Evolutionary conservation across 2,113 vertebrate species (phyloP).

Genomic region (Chloroceryle aenea): DNA sequence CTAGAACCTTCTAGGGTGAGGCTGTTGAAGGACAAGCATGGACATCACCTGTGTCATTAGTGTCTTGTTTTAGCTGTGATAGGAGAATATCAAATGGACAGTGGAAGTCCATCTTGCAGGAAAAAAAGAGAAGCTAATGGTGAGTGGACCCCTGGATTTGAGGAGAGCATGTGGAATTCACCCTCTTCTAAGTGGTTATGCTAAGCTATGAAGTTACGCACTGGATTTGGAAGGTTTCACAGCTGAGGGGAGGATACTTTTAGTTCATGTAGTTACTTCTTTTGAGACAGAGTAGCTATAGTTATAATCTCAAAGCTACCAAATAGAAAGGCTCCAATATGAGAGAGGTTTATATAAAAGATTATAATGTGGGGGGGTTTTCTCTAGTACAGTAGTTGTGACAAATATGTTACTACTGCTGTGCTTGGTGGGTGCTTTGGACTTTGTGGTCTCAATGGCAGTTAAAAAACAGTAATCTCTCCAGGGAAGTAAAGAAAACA

Average conservation of each 20-base stretch:
- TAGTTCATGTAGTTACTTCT: neutral
- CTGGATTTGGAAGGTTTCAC: neutral
- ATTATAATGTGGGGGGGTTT: too few species aligned
- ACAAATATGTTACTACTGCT: neutral
- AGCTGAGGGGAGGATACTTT: neutral
- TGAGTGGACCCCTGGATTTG: neutral
- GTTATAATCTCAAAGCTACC: neutral
- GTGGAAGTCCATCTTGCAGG: neutral
- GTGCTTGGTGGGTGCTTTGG: neutral
- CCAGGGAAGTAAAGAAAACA: neutral
- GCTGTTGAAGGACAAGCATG: neutral
- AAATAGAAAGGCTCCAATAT: neutral
- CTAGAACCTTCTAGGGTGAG: neutral
- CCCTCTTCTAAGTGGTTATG: rapidly evolving
- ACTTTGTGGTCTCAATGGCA: neutral
- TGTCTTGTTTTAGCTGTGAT: neutral
- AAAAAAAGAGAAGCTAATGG: neutral
- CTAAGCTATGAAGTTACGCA: neutral
- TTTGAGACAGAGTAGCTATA: neutral
- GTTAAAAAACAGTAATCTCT: neutral
- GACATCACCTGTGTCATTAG: neutral
- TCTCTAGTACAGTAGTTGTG: neutral
- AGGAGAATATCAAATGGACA: neutral
- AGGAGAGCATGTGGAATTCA: neutral
- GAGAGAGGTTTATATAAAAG: neutral